These are phyloP conservation scores for Clistopyga incitator DNA, from an alignment of 2,888 invertebrate genomes.

Conservation along the genomic window DNA sequence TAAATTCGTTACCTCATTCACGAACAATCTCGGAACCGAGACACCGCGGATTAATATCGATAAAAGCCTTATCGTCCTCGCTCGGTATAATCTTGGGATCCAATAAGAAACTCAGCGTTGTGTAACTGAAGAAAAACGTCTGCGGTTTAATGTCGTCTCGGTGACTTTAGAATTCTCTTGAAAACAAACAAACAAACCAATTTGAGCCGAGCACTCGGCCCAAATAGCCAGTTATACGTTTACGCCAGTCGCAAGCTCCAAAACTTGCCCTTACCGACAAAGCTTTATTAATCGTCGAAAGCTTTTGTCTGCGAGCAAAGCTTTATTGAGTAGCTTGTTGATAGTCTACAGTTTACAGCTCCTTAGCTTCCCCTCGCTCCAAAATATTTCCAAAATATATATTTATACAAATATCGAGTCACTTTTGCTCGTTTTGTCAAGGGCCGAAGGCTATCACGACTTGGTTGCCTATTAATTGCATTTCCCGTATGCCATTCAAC, in stretches of 20 bases:
- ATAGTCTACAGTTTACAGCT: constrained; percentile 3
- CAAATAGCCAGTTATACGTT: constrained; percentile 21
- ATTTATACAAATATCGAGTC: too few relatives aligned
- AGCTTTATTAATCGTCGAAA: constrained; percentile 56
- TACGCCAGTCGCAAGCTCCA: constrained; percentile 29
- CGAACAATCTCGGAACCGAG: background rate
- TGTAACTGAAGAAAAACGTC: background rate
- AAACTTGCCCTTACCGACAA: constrained; percentile 10
- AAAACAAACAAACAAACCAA: background rate
- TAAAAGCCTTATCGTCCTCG: background rate
- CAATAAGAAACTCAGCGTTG: background rate
- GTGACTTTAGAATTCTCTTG: background rate
- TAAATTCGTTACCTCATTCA: constrained; percentile 9
- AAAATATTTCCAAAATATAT: background rate
- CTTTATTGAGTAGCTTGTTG: constrained; percentile 3
- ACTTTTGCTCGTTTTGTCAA: constrained; percentile 25
- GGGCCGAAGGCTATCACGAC: constrained; percentile 4
- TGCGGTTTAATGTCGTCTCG: background rate
- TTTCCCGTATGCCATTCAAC: constrained; percentile 52
- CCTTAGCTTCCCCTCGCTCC: background rate
- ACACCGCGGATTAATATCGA: background rate
- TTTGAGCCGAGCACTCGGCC: background rate
- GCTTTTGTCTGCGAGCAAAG: constrained; percentile 17
- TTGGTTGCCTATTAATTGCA: constrained; percentile 57
- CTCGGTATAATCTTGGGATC: background rate